These are phyloP conservation scores for Resseliella maxima DNA, from an alignment of 2,888 invertebrate species.

Conservation along the genomic window DNA sequence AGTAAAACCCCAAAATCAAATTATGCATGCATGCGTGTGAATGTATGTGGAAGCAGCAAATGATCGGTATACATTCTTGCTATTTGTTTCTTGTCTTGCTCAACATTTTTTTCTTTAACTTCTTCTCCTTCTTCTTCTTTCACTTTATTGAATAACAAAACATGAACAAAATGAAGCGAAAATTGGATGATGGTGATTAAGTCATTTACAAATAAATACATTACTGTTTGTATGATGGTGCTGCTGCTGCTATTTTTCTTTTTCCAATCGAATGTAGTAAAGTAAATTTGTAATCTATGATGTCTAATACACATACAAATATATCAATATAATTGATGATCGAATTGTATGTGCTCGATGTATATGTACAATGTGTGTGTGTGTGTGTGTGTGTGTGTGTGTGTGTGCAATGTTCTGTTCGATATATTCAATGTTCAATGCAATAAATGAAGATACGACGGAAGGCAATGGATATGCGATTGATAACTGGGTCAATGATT, in stretches of 20 bases:
- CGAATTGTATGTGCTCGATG: background rate
- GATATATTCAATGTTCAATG: background rate
- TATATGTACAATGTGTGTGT: background rate
- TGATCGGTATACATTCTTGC: no score
- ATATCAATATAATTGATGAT: background rate
- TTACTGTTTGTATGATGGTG: no score
- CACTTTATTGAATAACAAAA: background rate
- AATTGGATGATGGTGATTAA: conserved; percentile 31
- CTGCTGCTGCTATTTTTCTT: no score
- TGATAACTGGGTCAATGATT: conserved; percentile 51
- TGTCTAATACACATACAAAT: background rate
- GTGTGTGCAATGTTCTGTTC: no score
- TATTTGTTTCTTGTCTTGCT: background rate
- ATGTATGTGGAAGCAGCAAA: background rate
- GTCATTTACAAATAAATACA: conserved; percentile 46
- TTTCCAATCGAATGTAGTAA: background rate
- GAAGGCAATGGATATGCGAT: conserved; percentile 44
- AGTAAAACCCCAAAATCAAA: no score
- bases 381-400: background rate
- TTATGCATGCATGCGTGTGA: no score
- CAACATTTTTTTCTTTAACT: background rate
- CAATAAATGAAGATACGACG: conserved; percentile 14
- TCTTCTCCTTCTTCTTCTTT: background rate
- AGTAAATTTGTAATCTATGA: background rate
- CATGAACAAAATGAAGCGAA: background rate